Evolutionary conservation across 2,797 vertebrate species (phyloP).

Genomic region (Alfaro cultratus): DNA sequence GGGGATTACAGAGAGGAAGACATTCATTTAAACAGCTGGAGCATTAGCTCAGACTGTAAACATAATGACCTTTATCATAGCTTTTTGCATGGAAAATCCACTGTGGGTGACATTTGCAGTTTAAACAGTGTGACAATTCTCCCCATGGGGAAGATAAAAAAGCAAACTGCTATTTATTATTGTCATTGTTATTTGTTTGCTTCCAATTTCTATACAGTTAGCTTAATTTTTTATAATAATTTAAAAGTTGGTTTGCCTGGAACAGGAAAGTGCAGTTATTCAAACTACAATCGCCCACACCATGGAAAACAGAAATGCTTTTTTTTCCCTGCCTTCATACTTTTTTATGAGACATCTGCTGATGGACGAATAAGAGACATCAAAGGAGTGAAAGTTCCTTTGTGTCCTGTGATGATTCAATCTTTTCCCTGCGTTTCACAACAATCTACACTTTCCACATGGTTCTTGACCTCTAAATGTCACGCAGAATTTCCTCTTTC

Average conservation of each 20-base stretch:
- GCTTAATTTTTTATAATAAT: neutral
- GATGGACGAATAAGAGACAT: conserved; percentile 31
- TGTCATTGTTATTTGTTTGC: neutral
- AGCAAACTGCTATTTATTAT: neutral
- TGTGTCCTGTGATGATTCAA: conserved; percentile 40
- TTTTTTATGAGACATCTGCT: conserved; percentile 23
- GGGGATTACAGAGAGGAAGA: conserved; percentile 23
- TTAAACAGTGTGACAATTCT: conserved; percentile 15
- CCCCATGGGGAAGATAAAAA: conserved; percentile 14
- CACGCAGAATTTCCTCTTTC: conserved; percentile 43
- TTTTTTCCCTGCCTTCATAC: conserved; percentile 9
- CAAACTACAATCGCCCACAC: conserved; percentile 19
- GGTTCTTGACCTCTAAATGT: conserved; percentile 67
- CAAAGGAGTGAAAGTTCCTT: conserved; percentile 23
- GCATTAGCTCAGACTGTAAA: conserved; percentile 28
- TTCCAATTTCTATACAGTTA: neutral
- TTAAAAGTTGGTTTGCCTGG: conserved; percentile 4
- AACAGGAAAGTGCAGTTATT: neutral
- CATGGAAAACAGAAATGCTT: conserved; percentile 25
- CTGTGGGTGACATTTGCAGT: conserved; percentile 4
- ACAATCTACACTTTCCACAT: conserved; percentile 50
- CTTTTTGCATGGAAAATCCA: conserved; percentile 13
- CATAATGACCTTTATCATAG: conserved; percentile 39
- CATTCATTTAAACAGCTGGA: conserved; percentile 30
- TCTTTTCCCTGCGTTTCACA: conserved; percentile 37